These are phyloP conservation scores for Lycophotia porphyrea DNA, from an alignment of 2,888 invertebrate genomes.

Conservation along the genomic window DNA sequence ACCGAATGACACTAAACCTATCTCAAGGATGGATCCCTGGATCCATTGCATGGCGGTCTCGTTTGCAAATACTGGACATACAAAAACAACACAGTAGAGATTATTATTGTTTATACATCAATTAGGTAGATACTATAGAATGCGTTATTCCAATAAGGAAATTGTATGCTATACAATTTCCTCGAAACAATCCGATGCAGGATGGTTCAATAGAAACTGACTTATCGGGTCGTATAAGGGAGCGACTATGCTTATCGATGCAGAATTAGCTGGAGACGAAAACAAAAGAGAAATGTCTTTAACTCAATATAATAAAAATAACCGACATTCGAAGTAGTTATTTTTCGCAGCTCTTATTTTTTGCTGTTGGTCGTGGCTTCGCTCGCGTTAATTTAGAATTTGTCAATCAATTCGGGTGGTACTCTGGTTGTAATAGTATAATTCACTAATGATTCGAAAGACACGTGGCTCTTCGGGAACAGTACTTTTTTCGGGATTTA, in stretches of 20 bases:
- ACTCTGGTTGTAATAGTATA: too few relatives aligned
- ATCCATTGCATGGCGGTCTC: not conserved
- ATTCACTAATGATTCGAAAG: too few relatives aligned
- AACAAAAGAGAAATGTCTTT: not conserved
- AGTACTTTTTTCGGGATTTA: too few relatives aligned
- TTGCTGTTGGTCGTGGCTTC: too few relatives aligned
- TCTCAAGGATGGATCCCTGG: not conserved
- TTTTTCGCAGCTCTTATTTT: too few relatives aligned
- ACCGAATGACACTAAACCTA: not conserved
- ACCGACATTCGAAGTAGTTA: not conserved
- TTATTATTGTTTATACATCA: not conserved
- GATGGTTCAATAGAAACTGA: not conserved
- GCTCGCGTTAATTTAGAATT: too few relatives aligned
- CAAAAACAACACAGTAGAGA: not conserved
- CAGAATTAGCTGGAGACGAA: not conserved
- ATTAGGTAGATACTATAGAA: not conserved
- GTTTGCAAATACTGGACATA: not conserved
- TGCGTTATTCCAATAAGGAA: not conserved
- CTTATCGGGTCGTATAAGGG: not conserved
- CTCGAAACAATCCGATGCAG: not conserved
- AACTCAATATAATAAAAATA: not conserved
- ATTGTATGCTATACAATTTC: not conserved
- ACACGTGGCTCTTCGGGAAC: too few relatives aligned
- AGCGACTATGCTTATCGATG: not conserved
- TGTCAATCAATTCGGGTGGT: too few relatives aligned